These are phyloP conservation scores for Drosophila sp. DNA, from an alignment of 1,140 invertebrate species.

Conservation along the genomic window DNA sequence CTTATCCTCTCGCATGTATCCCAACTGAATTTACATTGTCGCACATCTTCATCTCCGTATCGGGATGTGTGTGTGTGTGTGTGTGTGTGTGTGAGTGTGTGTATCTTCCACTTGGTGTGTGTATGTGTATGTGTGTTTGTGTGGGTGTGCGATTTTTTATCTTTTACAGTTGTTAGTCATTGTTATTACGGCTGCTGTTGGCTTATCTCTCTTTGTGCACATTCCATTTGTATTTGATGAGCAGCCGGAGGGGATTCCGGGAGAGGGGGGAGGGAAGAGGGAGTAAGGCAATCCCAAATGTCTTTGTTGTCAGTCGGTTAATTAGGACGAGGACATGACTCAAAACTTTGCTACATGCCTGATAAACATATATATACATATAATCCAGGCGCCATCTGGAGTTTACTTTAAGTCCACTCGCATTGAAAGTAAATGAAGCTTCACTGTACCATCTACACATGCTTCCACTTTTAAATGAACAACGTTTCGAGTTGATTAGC, in stretches of 20 bases:
- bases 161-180: conserved; percentile 62
- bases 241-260: too few species aligned
- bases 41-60: conserved; percentile 44
- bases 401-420: conserved; percentile 20
- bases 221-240: conserved; percentile 28
- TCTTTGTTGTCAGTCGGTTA: conserved; percentile 66
- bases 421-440: neutral
- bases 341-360: conserved; percentile 20
- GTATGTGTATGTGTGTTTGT: neutral
- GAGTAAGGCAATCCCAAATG: conserved; percentile 33
- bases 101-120: neutral
- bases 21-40: conserved; percentile 68
- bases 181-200: conserved; percentile 39
- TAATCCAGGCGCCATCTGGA: conserved; percentile 47
- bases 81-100: neutral
- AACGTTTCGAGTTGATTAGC: neutral
- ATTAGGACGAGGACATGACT: conserved; percentile 68
- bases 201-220: conserved; percentile 46
- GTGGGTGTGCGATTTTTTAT: conserved; percentile 52
- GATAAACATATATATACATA: neutral
- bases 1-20: conserved; percentile 38
- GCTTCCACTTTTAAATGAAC: conserved; percentile 5
- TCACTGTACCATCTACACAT: neutral
- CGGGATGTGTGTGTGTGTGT: neutral
- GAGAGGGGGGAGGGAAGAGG: neutral